A percentile compares a stretch with the other conserved stretches of the same genome.
Evolutionary conservation across 2,113 vertebrate genomes (phyloP).

Genomic region (Miniopterus natalensis): DNA sequence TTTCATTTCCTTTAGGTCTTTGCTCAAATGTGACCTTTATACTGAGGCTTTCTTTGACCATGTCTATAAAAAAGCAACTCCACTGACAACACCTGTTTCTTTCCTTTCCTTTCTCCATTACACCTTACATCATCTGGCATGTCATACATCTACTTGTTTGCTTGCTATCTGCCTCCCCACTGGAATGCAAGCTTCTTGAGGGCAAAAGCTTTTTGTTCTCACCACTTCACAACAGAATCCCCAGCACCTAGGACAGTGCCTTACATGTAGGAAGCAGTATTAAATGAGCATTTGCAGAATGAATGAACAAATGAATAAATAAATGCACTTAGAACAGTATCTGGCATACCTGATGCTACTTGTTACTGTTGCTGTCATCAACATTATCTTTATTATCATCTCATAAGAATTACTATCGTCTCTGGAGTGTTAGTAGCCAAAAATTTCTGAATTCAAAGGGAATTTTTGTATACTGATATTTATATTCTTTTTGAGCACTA

Average conservation of each 20-base stretch:
- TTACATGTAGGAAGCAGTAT: neutral
- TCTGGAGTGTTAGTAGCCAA: neutral
- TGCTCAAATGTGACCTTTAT: neutral
- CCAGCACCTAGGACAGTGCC: neutral
- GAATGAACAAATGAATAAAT: neutral
- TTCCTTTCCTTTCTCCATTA: neutral
- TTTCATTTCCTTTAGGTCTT: slow-evolving; percentile 17
- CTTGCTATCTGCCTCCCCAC: neutral
- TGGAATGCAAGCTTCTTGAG: neutral
- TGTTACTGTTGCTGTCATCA: neutral
- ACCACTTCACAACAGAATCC: neutral
- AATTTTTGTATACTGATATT: neutral
- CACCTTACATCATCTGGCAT: neutral
- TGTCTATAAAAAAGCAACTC: neutral
- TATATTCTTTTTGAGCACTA: neutral
- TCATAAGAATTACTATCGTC: neutral
- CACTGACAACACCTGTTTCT: neutral
- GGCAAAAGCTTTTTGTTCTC: neutral
- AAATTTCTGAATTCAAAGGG: neutral
- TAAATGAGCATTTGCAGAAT: neutral
- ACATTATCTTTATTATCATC: neutral
- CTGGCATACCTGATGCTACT: neutral
- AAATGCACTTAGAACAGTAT: neutral
- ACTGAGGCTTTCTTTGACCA: neutral
- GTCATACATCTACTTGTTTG: neutral